Base-by-base conservation (phyloP, 2,888 invertebrate species). In the Meta bourneti region DNA sequence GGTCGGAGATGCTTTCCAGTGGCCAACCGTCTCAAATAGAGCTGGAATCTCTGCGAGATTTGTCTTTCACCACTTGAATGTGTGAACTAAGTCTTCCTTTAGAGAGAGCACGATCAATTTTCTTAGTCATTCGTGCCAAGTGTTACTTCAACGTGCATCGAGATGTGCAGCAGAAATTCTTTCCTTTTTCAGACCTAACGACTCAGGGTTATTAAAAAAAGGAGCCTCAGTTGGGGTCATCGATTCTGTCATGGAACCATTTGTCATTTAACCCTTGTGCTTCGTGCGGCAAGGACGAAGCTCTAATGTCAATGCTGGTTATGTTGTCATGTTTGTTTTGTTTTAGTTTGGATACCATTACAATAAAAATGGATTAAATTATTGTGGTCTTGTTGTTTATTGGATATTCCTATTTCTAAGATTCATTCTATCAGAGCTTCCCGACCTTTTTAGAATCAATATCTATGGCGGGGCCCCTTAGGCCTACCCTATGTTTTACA, bases 1-100 rank as follows among this genome's bases (percentile, higher is more conserved):
- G n/a, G 71, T 20, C n/a, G 71, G 20, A 71, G 7, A 19, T 6
- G n/a, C 20, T 1, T 71, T 71, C 20, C 16, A 51, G 16, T 77
- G 51, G n/a, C 52, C 19, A 48, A 51, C 52, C 77, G 77, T 77
- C 51, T 49, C 49, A 49, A 77, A 77, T 51, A 81, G 51, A 82
- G 48, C 72, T 11, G 16, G 54, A 83, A 49, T 83, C 5, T 48
- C 5, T 48, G 13, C 61, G 84, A 85, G 85, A 86, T 79, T 80
- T 71, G 88, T 89, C 89, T 89, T 89, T 89, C 89, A 89, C 61
- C 79, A 88, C 87, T 87, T 61, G 54, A 78, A 79, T 75, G 81
- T 89, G 83, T 83, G 77, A 89, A 89, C 89, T 61, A 89, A 89
- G 89, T 89, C 89, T 89, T 89, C 89, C 89, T 89, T 89, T 83